Evolutionary conservation across 1,140 invertebrate genomes (phyloP).

Genomic region (Eciton burchellii): DNA sequence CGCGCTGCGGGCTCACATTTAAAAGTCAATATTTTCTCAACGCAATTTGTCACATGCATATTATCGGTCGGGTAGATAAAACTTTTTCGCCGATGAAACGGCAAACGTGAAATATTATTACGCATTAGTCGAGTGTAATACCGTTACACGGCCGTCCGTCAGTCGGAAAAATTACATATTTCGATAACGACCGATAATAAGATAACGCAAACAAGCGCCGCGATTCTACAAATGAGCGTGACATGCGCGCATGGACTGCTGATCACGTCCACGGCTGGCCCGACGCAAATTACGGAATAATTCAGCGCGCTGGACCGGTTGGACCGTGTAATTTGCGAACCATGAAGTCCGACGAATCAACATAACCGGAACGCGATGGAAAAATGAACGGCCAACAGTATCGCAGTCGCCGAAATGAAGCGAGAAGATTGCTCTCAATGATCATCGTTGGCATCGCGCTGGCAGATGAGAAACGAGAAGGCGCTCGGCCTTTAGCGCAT

Average conservation of each 20-base stretch:
- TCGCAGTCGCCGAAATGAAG: conserved; percentile 1
- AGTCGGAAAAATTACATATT: conserved; percentile 55
- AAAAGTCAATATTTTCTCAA: conserved; percentile 24
- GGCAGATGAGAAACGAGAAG: conserved; percentile 37
- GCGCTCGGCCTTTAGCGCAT: conserved; percentile 28
- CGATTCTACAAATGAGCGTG: conserved; percentile 51
- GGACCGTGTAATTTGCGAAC: conserved; percentile 27
- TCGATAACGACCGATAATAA: conserved; percentile 44
- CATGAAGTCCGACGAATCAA: conserved; percentile 27
- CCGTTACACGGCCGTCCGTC: background rate
- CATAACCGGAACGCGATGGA: background rate
- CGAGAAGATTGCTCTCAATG: background rate
- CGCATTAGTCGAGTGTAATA: conserved; percentile 33
- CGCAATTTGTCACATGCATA: conserved; percentile 19
- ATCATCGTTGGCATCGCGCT: conserved; percentile 28
- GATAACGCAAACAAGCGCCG: conserved; percentile 49
- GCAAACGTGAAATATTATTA: conserved; percentile 31
- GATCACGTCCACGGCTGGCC: conserved; percentile 18
- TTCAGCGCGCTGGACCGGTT: conserved; percentile 12
- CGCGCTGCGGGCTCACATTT: conserved; percentile 9
- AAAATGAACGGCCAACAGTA: background rate
- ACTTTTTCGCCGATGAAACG: conserved; percentile 28
- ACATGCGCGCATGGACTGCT: conserved; percentile 25
- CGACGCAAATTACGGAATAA: conserved; percentile 49
- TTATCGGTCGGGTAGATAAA: background rate